Evolutionary conservation across 2,113 vertebrate genomes (phyloP).

Genomic region (Colaptes auratus): DNA sequence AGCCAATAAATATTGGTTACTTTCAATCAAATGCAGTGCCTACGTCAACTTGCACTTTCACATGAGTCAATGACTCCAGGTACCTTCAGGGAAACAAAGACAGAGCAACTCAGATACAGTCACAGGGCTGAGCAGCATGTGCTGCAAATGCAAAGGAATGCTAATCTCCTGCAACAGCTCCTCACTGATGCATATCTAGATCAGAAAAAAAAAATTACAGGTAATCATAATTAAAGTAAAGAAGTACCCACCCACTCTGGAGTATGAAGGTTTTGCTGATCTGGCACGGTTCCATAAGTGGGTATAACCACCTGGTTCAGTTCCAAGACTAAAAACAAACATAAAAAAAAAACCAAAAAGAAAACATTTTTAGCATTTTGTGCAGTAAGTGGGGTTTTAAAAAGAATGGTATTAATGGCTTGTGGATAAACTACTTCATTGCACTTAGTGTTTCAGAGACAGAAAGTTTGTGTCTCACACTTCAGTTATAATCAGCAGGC

Average conservation of each 20-base stretch:
- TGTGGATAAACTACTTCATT: not conserved
- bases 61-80: not conserved
- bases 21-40: not conserved
- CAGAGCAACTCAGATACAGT: not conserved
- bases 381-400: accelerated
- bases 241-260: conserved; percentile 77
- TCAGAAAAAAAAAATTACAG: not conserved
- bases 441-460: not conserved
- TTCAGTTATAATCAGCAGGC: not conserved
- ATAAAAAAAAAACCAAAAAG: not conserved
- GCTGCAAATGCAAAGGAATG: not conserved
- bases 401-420: not conserved
- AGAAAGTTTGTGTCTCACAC: not conserved
- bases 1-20: not conserved
- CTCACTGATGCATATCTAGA: not conserved
- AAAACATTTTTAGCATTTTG: not conserved
- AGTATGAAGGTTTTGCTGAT: conserved; percentile 57
- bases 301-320: conserved; percentile 64
- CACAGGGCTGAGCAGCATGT: not conserved
- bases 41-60: not conserved
- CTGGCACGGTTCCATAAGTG: conserved; percentile 54
- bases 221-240: not conserved
- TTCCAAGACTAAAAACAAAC: conserved; percentile 75
- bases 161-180: not conserved
- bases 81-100: not conserved